A percentile compares a stretch with the other conserved stretches of the same genome.
Conservation (phyloP, 2,888 invertebrate species). For the Lamellibrachia columna region DNA sequence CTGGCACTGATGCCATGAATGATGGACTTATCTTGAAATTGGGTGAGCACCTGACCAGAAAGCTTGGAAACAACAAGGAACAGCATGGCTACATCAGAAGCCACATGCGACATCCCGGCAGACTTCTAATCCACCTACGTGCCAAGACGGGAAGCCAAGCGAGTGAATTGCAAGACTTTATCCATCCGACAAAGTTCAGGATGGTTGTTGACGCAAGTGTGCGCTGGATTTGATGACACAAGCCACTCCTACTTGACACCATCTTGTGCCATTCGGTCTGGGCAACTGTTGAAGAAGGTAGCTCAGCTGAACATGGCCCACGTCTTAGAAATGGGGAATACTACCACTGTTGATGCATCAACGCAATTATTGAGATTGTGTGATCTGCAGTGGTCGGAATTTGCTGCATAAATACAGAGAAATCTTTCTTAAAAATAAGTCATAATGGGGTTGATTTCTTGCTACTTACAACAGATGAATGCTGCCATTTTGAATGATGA, state of each 20-base stretch:
- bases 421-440: neutral
- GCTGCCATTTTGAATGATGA: too few species aligned
- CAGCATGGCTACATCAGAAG: neutral
- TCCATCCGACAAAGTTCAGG: neutral
- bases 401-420: neutral
- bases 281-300: conserved; percentile 17
- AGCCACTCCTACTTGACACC: neutral
- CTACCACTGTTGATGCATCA: neutral
- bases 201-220: neutral
- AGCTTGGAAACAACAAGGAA: neutral
- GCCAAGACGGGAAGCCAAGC: neutral
- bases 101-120: neutral
- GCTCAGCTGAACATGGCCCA: neutral
- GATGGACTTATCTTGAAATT: conserved; percentile 20
- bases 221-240: neutral
- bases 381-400: neutral
- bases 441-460: conserved; percentile 13
- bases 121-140: neutral
- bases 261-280: conserved; percentile 14
- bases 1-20: neutral
- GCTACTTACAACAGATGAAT: conserved; percentile 18
- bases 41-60: neutral
- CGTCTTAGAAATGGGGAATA: neutral
- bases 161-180: neutral
- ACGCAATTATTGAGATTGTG: conserved; percentile 16